Percentiles rank a stretch among this genome's conserved stretches.
phyloP scores from a whole-genome alignment of 2,888 invertebrate species.

The Colostygia pectinataria region DNA sequence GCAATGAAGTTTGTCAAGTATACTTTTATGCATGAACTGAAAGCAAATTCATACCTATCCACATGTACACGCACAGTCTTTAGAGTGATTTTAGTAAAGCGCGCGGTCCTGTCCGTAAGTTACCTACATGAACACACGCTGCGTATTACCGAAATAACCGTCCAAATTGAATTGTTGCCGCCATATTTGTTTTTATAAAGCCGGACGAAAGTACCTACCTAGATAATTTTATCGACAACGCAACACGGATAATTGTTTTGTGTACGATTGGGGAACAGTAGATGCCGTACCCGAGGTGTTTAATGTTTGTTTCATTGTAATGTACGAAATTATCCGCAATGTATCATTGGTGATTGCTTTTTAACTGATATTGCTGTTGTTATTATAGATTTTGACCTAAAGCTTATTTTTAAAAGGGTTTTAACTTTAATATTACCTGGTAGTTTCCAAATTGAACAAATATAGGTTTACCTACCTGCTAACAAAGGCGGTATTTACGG shows the following conservation, averaged over 20 bases:
- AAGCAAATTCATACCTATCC: too few relatives aligned
- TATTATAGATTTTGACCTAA: neutral
- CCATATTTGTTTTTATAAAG: constrained; percentile 65
- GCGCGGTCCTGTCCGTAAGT: constrained; percentile 26
- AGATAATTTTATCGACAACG: constrained; percentile 53
- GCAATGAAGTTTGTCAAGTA: too few relatives aligned
- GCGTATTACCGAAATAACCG: constrained; percentile 63
- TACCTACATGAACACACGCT: constrained; percentile 41
- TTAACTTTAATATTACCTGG: neutral
- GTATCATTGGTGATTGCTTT: constrained; percentile 27
- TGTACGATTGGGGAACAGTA: constrained; percentile 43
- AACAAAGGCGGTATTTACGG: too few relatives aligned
- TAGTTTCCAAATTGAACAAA: neutral
- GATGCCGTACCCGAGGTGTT: constrained; percentile 19
- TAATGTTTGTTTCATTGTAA: constrained; percentile 28
- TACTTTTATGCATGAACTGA: too few relatives aligned
- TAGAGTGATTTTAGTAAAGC: too few relatives aligned
- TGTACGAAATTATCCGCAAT: constrained; percentile 22
- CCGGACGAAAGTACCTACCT: constrained; percentile 56
- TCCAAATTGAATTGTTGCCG: constrained; percentile 64
- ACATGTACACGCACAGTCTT: too few relatives aligned
- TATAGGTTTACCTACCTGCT: constrained; percentile 1
- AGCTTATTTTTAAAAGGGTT: neutral
- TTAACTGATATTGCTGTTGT: constrained; percentile 5
- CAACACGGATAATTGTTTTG: constrained; percentile 45